Percentiles rank a stretch among this genome's conserved stretches.
Evolutionary conservation across 2,113 vertebrate genomes (phyloP).

Genomic region (Okapia johnstoni): DNA sequence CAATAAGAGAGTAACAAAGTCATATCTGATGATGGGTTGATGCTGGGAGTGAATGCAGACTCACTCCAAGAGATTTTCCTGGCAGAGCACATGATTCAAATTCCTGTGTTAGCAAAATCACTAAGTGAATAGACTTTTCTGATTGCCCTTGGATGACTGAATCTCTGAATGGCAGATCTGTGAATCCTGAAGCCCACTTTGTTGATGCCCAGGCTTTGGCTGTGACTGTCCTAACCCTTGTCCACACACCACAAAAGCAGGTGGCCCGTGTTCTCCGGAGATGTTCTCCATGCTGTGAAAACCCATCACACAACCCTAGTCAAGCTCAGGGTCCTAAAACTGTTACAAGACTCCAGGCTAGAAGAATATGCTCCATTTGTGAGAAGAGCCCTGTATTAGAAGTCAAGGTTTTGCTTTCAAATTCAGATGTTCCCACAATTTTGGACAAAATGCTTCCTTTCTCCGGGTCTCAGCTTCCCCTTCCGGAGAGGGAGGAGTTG

Average conservation of each 20-base stretch:
- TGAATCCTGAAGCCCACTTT: not conserved
- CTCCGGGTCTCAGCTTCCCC: not conserved
- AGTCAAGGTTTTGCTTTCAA: not conserved
- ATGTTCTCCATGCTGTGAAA: not conserved
- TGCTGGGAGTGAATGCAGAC: not conserved
- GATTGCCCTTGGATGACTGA: not conserved
- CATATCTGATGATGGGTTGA: not conserved
- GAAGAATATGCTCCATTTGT: not conserved
- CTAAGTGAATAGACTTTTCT: not conserved
- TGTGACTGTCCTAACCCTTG: not conserved
- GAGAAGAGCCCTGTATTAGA: not conserved
- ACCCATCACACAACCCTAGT: not conserved
- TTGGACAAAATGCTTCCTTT: not conserved
- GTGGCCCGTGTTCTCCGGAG: not conserved
- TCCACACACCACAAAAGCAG: rapidly evolving
- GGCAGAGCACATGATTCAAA: not conserved
- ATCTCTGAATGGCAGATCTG: not conserved
- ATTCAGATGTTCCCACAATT: not conserved
- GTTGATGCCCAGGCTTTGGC: not conserved
- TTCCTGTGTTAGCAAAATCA: not conserved
- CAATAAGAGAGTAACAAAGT: not conserved
- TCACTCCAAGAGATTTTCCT: not conserved
- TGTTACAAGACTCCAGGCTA: not conserved
- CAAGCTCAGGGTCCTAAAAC: not conserved
- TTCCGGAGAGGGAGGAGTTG: not conserved